Evolutionary conservation across 2,888 invertebrate genomes (phyloP).

Genomic region (Eupithecia insigniata): DNA sequence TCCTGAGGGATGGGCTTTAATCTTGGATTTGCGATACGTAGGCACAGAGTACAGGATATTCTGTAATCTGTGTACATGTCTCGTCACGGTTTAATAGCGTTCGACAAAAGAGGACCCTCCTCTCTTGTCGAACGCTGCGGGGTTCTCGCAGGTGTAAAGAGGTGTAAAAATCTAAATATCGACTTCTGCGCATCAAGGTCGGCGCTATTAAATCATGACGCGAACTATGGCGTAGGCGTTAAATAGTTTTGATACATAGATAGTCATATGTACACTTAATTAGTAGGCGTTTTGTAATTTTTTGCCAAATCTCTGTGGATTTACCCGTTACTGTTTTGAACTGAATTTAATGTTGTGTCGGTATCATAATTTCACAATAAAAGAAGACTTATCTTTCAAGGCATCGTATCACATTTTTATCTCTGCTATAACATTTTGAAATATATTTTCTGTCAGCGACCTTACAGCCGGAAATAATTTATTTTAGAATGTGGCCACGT

Average conservation of each 20-base stretch:
- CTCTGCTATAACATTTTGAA: neutral
- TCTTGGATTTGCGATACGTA: neutral
- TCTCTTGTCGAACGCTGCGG: too few species aligned
- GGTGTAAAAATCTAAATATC: too few species aligned
- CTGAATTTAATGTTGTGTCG: too few species aligned
- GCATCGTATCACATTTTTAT: neutral
- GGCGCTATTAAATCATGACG: too few species aligned
- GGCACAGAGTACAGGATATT: neutral
- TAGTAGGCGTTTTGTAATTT: neutral
- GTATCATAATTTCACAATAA: too few species aligned
- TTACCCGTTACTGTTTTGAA: neutral
- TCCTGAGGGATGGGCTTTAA: neutral
- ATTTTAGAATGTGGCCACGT: constrained; percentile 24
- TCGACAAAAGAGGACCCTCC: too few species aligned
- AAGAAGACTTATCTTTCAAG: neutral
- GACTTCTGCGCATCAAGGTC: too few species aligned
- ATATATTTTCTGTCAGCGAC: constrained; percentile 7
- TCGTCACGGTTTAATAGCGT: too few species aligned
- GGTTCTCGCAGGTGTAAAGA: too few species aligned
- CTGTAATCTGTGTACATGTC: neutral
- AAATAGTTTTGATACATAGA: constrained; percentile 1
- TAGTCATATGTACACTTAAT: neutral
- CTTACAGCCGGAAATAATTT: constrained; percentile 6
- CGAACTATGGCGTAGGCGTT: too few species aligned
- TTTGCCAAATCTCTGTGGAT: neutral